Conservation (phyloP, 2,113 vertebrate genomes). For the Odontophorus gujanensis region DNA sequence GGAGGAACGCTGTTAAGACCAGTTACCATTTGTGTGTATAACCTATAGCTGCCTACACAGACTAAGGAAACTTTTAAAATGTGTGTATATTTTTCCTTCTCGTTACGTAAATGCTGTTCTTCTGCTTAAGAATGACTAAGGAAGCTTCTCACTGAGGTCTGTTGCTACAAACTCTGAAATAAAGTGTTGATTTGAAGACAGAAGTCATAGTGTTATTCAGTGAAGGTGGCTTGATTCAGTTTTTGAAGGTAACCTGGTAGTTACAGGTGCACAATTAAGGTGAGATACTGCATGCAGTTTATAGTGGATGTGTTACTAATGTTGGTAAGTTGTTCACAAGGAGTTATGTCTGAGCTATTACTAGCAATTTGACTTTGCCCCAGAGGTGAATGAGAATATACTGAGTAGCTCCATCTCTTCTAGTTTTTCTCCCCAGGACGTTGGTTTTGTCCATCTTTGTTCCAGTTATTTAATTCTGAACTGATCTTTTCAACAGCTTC, state of each 20-base stretch:
- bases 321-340: not conserved
- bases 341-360: not conserved
- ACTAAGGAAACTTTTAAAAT: not conserved
- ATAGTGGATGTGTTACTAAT: not conserved
- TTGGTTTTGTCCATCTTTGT: not conserved
- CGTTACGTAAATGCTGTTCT: not conserved
- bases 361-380: not conserved
- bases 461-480: not conserved
- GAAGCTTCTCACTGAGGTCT: not conserved
- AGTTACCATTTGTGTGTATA: not conserved
- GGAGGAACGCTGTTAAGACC: not conserved
- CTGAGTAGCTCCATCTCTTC: not conserved
- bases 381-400: not conserved
- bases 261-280: not conserved
- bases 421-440: not conserved
- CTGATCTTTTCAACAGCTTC: slow-evolving; percentile 78
- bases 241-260: not conserved
- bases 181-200: not conserved
- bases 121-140: not conserved
- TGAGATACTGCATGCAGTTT: not conserved
- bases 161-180: not conserved
- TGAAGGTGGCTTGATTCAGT: not conserved
- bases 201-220: not conserved
- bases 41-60: not conserved
- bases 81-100: not conserved